phyloP scores from a whole-genome alignment of 2,113 vertebrate genomes.

The Orcinus orca region DNA sequence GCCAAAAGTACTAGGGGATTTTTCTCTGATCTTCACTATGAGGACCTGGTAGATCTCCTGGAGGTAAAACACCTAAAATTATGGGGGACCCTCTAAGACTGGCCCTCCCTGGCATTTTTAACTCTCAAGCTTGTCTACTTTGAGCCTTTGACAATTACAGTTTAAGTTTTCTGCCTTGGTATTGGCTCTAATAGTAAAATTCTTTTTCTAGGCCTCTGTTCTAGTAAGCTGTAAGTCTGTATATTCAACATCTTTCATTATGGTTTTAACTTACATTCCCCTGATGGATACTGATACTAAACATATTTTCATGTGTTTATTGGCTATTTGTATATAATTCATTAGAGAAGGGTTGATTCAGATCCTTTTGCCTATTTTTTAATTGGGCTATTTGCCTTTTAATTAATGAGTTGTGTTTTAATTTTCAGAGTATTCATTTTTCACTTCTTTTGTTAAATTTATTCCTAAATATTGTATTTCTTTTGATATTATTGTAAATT shows the following conservation, averaged over 20 bases:
- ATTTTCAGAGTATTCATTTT: background rate
- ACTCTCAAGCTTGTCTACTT: background rate
- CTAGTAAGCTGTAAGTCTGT: background rate
- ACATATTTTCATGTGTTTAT: background rate
- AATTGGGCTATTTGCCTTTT: background rate
- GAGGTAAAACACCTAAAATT: background rate
- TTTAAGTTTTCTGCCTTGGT: background rate
- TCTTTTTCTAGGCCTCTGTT: background rate
- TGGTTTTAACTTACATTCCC: background rate
- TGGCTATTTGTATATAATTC: background rate
- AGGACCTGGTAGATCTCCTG: background rate
- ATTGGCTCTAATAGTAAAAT: background rate
- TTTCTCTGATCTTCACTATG: background rate
- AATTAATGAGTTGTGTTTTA: background rate
- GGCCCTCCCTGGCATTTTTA: background rate
- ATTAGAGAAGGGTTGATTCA: background rate
- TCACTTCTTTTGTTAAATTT: background rate
- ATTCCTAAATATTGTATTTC: background rate
- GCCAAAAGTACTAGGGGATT: background rate
- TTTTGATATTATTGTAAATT: background rate
- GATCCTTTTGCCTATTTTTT: background rate
- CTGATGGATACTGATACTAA: background rate
- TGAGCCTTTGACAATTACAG: background rate
- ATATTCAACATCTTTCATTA: background rate
- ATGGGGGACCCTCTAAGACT: background rate